These are phyloP conservation scores for Lucinisca nassula DNA, from an alignment of 2,888 invertebrate genomes.

Conservation along the genomic window DNA sequence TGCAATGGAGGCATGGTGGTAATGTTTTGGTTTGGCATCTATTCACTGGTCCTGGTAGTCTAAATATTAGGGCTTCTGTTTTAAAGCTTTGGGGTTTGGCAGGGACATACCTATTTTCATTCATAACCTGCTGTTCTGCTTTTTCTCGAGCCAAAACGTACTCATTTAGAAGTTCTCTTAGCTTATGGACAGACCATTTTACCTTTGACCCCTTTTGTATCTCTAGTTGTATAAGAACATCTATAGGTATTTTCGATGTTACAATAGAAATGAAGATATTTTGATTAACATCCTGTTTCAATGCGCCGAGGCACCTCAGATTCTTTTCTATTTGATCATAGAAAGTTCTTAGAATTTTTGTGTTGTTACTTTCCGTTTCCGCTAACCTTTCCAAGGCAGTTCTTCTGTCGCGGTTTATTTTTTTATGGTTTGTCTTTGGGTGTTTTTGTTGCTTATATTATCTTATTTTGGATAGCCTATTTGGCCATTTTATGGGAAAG, in stretches of 20 bases:
- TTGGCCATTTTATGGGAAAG: too few relatives aligned
- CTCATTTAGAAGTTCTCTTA: conserved; percentile 13
- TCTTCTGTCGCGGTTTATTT: too few relatives aligned
- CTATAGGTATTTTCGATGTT: conserved; percentile 21
- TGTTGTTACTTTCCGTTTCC: too few relatives aligned
- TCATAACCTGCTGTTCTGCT: not conserved
- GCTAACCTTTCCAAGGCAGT: too few relatives aligned
- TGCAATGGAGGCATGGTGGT: not conserved
- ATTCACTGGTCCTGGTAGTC: too few relatives aligned
- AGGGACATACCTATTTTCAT: not conserved
- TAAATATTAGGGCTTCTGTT: not conserved
- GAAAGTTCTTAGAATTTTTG: not conserved
- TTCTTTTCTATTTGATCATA: conserved; percentile 18
- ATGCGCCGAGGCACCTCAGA: conserved; percentile 5
- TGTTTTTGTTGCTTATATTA: too few relatives aligned
- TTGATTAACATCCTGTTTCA: conserved; percentile 35
- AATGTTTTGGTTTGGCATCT: not conserved
- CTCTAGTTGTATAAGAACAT: conserved; percentile 34
- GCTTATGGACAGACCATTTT: conserved; percentile 17
- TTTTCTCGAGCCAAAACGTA: conserved; percentile 14
- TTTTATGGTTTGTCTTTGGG: too few relatives aligned
- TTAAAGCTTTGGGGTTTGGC: not conserved
- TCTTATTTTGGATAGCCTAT: too few relatives aligned
- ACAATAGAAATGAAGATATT: conserved; percentile 39
- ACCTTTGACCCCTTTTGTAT: conserved; percentile 24